Conservation (phyloP, 2,113 vertebrate species). For the Datnioides undecimradiatus region DNA sequence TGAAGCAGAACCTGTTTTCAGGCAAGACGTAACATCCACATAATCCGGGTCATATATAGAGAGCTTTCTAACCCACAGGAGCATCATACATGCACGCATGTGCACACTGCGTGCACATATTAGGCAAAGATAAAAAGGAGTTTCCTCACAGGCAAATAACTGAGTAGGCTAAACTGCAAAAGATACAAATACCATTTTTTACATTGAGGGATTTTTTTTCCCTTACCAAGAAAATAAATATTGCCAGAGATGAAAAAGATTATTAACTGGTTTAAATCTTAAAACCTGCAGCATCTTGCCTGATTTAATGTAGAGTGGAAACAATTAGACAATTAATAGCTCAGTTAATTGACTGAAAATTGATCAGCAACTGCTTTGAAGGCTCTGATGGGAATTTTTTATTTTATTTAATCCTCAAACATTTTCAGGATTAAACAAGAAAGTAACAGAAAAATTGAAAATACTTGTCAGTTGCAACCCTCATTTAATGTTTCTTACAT, state of each 20-base stretch:
- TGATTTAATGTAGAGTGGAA: too few species aligned
- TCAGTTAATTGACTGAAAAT: too few species aligned
- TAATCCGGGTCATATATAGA: constrained; percentile 70
- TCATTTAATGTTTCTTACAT: not conserved
- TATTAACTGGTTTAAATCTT: too few species aligned
- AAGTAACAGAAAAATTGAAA: not conserved
- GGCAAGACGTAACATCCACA: constrained; percentile 57
- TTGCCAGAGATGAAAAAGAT: not conserved
- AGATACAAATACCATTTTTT: constrained; percentile 28
- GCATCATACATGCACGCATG: constrained; percentile 41
- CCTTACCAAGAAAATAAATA: not conserved
- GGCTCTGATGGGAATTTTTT: not conserved
- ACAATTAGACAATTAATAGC: too few species aligned
- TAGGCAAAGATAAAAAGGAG: constrained; percentile 19
- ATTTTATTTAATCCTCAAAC: not conserved
- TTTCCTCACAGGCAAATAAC: constrained; percentile 41
- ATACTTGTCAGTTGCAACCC: not conserved
- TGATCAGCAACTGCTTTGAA: too few species aligned
- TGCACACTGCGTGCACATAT: constrained; percentile 23
- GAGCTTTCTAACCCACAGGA: constrained; percentile 43
- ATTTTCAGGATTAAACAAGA: not conserved
- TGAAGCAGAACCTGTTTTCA: constrained; percentile 74
- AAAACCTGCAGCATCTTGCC: too few species aligned
- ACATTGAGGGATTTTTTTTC: constrained; percentile 1
- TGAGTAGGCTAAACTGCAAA: not conserved